A percentile compares a stretch with the other conserved stretches of the same genome.
Evolutionary conservation across 1,140 invertebrate species (phyloP).

Genomic region (Trinorchestia longiramus): DNA sequence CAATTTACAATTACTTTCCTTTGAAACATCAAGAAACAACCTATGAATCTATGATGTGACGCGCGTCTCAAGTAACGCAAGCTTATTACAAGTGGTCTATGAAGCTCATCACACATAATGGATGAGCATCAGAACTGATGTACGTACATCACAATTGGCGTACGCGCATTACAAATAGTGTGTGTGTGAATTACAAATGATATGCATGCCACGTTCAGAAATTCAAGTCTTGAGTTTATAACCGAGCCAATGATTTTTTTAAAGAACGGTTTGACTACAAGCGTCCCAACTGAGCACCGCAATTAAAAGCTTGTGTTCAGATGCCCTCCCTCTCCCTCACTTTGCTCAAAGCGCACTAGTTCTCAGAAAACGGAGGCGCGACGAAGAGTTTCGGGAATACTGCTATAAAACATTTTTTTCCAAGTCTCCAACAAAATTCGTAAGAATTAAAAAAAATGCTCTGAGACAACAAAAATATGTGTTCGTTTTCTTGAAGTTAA

Average conservation of each 20-base stretch:
- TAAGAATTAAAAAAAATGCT: not conserved
- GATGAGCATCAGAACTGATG: not conserved
- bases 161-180: not conserved
- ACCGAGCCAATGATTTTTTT: no score
- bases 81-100: no score
- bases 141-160: not conserved
- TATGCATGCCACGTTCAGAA: not conserved
- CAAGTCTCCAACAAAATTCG: not conserved
- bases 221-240: no score
- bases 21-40: no score
- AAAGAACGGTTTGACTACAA: not conserved
- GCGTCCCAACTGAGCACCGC: not conserved
- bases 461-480: not conserved
- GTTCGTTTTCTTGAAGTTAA: not conserved
- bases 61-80: no score
- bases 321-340: not conserved
- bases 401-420: not conserved
- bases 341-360: not conserved
- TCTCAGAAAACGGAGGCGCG: slow-evolving; percentile 18
- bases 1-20: no score
- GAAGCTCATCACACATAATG: not conserved
- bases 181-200: no score
- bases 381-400: not conserved
- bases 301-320: not conserved
- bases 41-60: no score